phyloP scores from a whole-genome alignment of 2,113 vertebrate species.

The Patagioenas fasciata region DNA sequence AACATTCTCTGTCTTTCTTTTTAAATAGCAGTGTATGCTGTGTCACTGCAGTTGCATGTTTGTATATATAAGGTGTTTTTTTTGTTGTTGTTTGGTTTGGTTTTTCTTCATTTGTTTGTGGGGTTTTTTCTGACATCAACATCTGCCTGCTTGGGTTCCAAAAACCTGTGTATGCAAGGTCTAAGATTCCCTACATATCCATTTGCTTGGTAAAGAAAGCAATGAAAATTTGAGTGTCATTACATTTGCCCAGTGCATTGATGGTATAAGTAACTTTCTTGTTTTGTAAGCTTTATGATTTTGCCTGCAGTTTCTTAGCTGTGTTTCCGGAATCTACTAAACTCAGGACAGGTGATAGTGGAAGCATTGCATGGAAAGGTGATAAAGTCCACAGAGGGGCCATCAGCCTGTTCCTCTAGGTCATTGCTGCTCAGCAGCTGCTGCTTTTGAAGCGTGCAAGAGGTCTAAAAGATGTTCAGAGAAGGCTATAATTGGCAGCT shows the following conservation, averaged over 20 bases:
- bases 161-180: not conserved
- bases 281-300: not conserved
- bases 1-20: not conserved
- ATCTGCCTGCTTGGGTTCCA: not conserved
- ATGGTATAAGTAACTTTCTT: not conserved
- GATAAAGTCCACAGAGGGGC: not conserved
- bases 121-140: not conserved
- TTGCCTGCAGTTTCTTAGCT: not conserved
- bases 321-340: not conserved
- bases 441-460: not conserved
- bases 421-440: rapidly evolving
- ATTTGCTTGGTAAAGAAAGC: not conserved
- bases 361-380: not conserved
- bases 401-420: not conserved
- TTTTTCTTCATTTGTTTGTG: too few relatives aligned
- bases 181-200: not conserved
- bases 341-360: rapidly evolving
- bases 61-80: not conserved
- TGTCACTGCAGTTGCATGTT: not conserved
- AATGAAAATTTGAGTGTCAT: not conserved
- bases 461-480: not conserved
- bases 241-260: not conserved
- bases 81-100: too few relatives aligned
- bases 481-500: not conserved
- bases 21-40: too few relatives aligned